Base-by-base conservation (phyloP, 2,113 vertebrate species). In the Gopherus evgoodei region DNA sequence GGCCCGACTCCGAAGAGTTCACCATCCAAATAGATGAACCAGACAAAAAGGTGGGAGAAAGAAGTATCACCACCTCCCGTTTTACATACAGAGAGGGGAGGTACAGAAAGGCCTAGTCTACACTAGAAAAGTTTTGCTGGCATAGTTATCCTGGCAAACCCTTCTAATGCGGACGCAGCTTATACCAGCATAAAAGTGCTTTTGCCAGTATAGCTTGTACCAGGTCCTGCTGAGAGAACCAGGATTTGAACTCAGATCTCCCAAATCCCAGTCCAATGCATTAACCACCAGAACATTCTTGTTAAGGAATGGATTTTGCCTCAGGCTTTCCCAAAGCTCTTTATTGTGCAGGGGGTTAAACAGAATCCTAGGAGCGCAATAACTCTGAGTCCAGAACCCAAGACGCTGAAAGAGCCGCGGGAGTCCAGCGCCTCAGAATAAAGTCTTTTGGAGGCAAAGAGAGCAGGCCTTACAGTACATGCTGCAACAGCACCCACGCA, bases 401-500 rank as follows among this genome's bases (percentile, higher is more conserved):
- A 78, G 38, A 6, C 3, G 11, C 4, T 27, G 72, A 12, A 57
- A 57, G 24, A 57, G 24, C 12, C 42, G 10, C 12, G 22, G 17
- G 44, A 11, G 1, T 21, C 4, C 22, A 29, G 2, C 1, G 1
- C 27, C 1, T 47, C 69, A 17, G 62, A 19, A 65, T 22, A 35
- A 69, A 5, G 24, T 14, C 22, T 54, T 81, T 38, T 21, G 25
- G 80, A n/a, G 80, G 8, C 44, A 49, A n/a, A 81, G 29, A 81
- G 4, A 52, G 31, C 27, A 52, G 49, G 29, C 19, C 29, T 81
- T 22, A 19, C 24, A 27, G 38, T 16, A 52, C 8, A 8, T 4
- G 44, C 14, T 13, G 44, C 49, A 81, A 35, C 8, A 50, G 14
- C 29, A 3, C 49, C 14, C 44, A 81, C 13, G 2, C 44, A 81